A percentile compares a stretch with the other conserved stretches of the same genome.
These are phyloP conservation scores for Ophion ventricosus DNA, from an alignment of 2,888 invertebrate species.

Conservation along the genomic window DNA sequence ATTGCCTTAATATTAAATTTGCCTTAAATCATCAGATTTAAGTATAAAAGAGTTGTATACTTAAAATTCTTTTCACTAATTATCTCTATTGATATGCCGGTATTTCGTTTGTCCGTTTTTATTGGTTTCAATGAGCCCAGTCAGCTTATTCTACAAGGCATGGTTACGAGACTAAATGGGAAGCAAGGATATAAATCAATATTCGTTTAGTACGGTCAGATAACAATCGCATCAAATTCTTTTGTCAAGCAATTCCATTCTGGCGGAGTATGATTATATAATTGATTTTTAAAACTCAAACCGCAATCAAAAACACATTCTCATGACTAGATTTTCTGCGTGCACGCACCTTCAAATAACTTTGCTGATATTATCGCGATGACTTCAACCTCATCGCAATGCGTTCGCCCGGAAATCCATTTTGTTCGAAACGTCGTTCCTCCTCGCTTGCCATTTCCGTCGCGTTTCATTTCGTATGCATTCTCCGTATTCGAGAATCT, in stretches of 20 bases:
- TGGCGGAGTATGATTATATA: background rate
- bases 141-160: background rate
- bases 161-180: background rate
- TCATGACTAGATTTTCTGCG: background rate
- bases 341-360: background rate
- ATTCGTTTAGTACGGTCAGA: background rate
- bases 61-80: background rate
- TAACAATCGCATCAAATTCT: background rate
- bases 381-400: background rate
- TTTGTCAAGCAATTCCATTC: background rate
- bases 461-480: slow-evolving; percentile 1
- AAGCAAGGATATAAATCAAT: background rate
- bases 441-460: background rate
- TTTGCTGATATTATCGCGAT: background rate
- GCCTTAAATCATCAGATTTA: background rate
- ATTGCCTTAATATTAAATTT: no score
- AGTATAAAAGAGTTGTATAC: no score
- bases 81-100: background rate
- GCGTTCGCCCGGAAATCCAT: background rate
- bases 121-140: background rate
- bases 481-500: background rate
- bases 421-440: background rate
- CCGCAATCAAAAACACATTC: background rate
- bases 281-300: background rate
- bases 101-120: background rate